Conservation (phyloP, 1,140 invertebrate genomes). For the Idris sp. region DNA sequence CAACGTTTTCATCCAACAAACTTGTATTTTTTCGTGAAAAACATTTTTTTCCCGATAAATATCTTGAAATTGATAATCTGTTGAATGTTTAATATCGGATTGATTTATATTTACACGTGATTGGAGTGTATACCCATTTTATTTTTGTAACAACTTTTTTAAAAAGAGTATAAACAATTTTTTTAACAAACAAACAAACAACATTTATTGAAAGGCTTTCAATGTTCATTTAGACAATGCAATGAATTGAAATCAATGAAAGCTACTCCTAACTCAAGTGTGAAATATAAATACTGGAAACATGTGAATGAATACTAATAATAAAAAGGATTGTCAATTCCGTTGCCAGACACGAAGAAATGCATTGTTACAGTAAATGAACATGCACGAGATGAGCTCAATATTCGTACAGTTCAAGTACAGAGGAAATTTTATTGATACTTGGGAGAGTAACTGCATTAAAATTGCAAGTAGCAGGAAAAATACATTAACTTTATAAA, state of each 20-base stretch:
- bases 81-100: too few species aligned
- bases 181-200: constrained; percentile 1
- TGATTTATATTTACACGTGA: too few species aligned
- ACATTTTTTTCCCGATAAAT: too few species aligned
- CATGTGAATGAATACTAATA: constrained; percentile 31
- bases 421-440: constrained; percentile 39
- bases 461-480: constrained; percentile 28
- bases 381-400: constrained; percentile 25
- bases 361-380: constrained; percentile 19
- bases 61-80: too few species aligned
- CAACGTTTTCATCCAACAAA: too few species aligned
- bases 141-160: too few species aligned
- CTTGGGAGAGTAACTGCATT: constrained; percentile 21
- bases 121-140: too few species aligned
- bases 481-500: neutral
- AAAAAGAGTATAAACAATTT: constrained; percentile 6
- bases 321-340: constrained; percentile 25
- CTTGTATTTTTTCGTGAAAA: too few species aligned
- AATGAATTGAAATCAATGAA: constrained; percentile 15
- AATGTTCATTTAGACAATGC: constrained; percentile 5
- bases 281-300: constrained; percentile 32
- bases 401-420: constrained; percentile 18
- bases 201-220: constrained; percentile 9
- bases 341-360: constrained; percentile 7
- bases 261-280: constrained; percentile 8